Evolutionary conservation across 2,113 vertebrate species (phyloP).

Genomic region (Poeciliopsis turrubarensis): DNA sequence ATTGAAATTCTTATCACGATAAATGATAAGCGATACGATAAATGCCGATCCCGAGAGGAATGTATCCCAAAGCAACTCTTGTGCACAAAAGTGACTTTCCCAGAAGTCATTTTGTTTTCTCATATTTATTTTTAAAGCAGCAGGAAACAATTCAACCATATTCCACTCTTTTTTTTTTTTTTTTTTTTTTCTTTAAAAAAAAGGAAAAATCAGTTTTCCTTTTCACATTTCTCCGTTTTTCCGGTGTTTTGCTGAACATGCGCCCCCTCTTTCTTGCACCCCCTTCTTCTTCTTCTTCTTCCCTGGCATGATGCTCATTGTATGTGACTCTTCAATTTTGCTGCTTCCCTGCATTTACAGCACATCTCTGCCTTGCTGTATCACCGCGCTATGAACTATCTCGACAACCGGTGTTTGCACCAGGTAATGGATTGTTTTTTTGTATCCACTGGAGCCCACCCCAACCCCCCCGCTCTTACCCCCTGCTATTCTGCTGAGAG

Average conservation of each 20-base stretch:
- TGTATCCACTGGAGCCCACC: conserved; percentile 34
- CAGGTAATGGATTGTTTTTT: conserved; percentile 78
- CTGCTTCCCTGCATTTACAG: conserved; percentile 81
- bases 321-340: conserved; percentile 82
- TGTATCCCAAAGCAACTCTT: background rate
- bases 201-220: background rate
- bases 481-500: conserved; percentile 59
- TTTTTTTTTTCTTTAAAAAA: background rate
- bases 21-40: no score
- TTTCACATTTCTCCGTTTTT: conserved; percentile 31
- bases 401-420: conserved; percentile 71
- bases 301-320: conserved; percentile 75
- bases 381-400: conserved; percentile 71
- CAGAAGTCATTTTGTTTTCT: background rate
- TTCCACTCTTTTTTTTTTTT: no score
- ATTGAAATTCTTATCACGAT: no score
- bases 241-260: conserved; percentile 44
- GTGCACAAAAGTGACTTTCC: background rate
- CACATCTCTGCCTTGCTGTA: conserved; percentile 73
- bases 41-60: no score
- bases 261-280: background rate
- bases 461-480: no score
- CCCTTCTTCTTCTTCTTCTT: conserved; percentile 3
- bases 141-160: background rate
- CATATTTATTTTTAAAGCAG: background rate